Percentiles rank a stretch among this genome's conserved stretches.
Conservation (phyloP, 1,140 invertebrate genomes). For the Helicoverpa zea region DNA sequence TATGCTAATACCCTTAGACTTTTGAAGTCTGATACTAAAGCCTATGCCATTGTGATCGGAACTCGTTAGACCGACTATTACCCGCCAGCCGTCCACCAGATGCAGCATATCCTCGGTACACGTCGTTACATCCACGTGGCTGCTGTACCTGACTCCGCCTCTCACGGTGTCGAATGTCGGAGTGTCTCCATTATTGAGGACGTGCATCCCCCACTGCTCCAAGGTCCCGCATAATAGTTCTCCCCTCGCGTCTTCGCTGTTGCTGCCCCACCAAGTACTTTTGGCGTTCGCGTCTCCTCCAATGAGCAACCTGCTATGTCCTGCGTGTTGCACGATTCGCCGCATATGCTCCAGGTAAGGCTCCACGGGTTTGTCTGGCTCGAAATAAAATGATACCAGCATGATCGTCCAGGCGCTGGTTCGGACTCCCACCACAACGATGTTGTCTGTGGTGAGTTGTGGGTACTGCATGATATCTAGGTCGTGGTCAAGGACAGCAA, state of each 20-base stretch:
- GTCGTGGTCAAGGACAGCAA: conserved; percentile 36
- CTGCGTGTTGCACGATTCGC: background rate
- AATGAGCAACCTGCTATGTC: conserved; percentile 10
- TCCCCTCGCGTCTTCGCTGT: conserved; percentile 42
- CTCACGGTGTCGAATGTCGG: conserved; percentile 58
- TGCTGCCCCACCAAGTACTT: conserved; percentile 56
- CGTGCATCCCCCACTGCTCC: conserved; percentile 37
- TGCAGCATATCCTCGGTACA: conserved; percentile 47
- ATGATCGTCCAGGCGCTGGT: conserved; percentile 35
- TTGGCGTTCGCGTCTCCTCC: conserved; percentile 57
- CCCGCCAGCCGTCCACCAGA: conserved; percentile 30
- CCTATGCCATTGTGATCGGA: conserved; percentile 53
- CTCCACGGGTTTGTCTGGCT: conserved; percentile 33
- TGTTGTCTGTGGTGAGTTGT: conserved; percentile 47
- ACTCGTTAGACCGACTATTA: conserved; percentile 1
- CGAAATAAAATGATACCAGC: conserved; percentile 45
- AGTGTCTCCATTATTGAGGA: conserved; percentile 53
- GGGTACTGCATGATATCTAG: conserved; percentile 30
- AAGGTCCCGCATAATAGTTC: conserved; percentile 38
- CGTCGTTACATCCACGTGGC: conserved; percentile 56
- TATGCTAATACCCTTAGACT: conserved; percentile 6
- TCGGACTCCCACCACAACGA: conserved; percentile 45
- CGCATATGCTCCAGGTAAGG: conserved; percentile 45
- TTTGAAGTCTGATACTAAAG: conserved; percentile 33
- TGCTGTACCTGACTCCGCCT: conserved; percentile 47